A percentile compares a stretch with the other conserved stretches of the same genome.
Conservation (phyloP, 1,140 invertebrate genomes). For the Zaprionus nigranus region DNA sequence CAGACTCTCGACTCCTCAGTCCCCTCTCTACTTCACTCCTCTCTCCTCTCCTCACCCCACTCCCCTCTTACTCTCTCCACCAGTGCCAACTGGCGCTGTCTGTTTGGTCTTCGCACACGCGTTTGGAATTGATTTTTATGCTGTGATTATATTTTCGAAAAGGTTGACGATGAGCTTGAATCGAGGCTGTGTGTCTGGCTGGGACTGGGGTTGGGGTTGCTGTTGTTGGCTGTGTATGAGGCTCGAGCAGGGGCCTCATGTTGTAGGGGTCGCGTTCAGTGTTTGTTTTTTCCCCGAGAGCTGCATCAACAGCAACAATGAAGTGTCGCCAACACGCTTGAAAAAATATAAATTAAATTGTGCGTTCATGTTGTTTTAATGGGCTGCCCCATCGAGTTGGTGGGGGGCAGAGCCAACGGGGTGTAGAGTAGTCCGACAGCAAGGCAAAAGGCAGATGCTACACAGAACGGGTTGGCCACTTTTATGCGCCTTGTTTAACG, state of each 20-base stretch:
- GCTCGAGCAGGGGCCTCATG: not conserved
- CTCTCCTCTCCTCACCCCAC: not conserved
- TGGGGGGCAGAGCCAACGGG: not conserved
- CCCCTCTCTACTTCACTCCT: not conserved
- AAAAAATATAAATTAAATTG: conserved; percentile 83
- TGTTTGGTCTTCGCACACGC: conserved; percentile 79
- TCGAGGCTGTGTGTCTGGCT: conserved; percentile 20
- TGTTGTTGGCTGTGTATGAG: conserved; percentile 19
- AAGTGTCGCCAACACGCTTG: conserved; percentile 79
- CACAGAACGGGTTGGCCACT: conserved; percentile 47
- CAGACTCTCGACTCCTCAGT: conserved; percentile 3
- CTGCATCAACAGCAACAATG: conserved; percentile 60
- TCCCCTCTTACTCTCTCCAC: conserved; percentile 14
- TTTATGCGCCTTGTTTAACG: conserved; percentile 80
- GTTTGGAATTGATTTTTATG: conserved; percentile 83
- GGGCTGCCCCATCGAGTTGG: conserved; percentile 41
- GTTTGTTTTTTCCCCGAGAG: conserved; percentile 39
- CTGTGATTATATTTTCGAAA: conserved; percentile 83
- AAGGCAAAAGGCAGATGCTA: conserved; percentile 49
- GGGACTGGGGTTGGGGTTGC: conserved; percentile 1
- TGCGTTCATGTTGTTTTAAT: conserved; percentile 83
- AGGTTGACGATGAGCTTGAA: conserved; percentile 74
- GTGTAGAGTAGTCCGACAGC: conserved; percentile 10
- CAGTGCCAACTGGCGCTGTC: conserved; percentile 54
- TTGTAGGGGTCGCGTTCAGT: conserved; percentile 9